Evolutionary conservation across 2,797 vertebrate species (phyloP).

Genomic region (Melanotaenia boesemani): DNA sequence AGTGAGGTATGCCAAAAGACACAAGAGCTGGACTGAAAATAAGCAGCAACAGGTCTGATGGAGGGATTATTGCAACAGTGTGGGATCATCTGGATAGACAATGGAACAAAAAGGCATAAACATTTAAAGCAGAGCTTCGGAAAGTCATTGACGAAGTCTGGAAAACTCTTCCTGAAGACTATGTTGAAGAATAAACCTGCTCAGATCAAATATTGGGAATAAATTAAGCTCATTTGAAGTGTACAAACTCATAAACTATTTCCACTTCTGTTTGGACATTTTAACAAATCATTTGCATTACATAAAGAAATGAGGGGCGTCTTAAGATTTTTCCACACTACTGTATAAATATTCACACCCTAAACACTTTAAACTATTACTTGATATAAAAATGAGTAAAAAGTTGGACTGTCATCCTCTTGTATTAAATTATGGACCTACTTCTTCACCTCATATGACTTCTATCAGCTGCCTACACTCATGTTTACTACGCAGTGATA

Average conservation of each 20-base stretch:
- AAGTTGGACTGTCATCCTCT: not conserved
- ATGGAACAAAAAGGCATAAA: too few relatives aligned
- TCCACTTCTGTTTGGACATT: not conserved
- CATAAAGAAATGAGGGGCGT: not conserved
- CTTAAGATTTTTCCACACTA: not conserved
- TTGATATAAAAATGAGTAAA: not conserved
- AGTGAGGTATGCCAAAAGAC: too few relatives aligned
- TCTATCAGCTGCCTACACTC: constrained; percentile 6
- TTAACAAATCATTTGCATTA: not conserved
- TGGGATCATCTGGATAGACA: not conserved
- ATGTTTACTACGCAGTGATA: constrained; percentile 10
- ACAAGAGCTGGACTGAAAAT: too few relatives aligned
- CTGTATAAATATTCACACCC: not conserved
- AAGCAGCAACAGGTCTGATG: too few relatives aligned
- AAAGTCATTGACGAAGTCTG: not conserved
- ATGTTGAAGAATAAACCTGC: too few relatives aligned
- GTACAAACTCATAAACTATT: too few relatives aligned
- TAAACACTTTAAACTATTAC: not conserved
- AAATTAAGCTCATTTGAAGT: not conserved
- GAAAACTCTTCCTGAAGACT: not conserved
- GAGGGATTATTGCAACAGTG: not conserved
- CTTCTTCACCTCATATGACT: constrained; percentile 40
- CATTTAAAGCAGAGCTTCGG: not conserved
- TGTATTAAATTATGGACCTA: constrained; percentile 1
- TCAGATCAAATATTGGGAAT: not conserved